Conservation (phyloP, 1,140 invertebrate genomes). For the Lepidurus arcticus region DNA sequence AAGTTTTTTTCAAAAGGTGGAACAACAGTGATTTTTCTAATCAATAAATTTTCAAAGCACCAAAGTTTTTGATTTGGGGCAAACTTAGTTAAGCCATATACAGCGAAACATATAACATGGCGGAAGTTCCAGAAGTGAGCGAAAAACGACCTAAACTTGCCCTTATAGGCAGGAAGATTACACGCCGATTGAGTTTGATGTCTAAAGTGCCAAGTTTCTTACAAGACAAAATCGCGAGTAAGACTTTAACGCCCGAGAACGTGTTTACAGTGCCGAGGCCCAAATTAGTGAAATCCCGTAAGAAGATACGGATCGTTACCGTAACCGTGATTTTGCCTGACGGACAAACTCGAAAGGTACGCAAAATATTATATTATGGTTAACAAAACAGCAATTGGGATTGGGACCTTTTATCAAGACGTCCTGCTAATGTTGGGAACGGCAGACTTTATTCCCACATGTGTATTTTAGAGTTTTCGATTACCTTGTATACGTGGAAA, state of each 20-base stretch:
- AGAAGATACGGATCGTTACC: slow-evolving; percentile 1
- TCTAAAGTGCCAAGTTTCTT: slow-evolving; percentile 49
- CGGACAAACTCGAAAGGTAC: background rate
- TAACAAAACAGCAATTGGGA: no score
- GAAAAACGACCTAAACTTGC: background rate
- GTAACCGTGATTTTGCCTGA: slow-evolving; percentile 11
- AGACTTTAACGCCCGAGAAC: background rate
- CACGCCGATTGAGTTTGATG: slow-evolving; percentile 49
- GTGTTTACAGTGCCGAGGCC: slow-evolving; percentile 19
- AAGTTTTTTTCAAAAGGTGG: no score
- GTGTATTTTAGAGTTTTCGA: no score
- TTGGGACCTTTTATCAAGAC: no score
- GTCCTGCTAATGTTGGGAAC: no score
- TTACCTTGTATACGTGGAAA: no score
- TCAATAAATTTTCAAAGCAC: background rate
- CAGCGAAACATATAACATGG: background rate
- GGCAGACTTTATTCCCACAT: no score
- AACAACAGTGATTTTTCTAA: background rate
- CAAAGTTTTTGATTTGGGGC: background rate
- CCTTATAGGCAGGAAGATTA: slow-evolving; percentile 46
- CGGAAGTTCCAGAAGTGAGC: background rate
- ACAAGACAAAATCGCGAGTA: slow-evolving; percentile 35
- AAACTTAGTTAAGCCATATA: background rate
- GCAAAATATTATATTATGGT: no score
- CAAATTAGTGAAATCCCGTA: slow-evolving; percentile 4